Evolutionary conservation across 2,113 vertebrate species (phyloP), one percentile per base, ranked within the genome.

Genomic region (Scophthalmus maximus): DNA sequence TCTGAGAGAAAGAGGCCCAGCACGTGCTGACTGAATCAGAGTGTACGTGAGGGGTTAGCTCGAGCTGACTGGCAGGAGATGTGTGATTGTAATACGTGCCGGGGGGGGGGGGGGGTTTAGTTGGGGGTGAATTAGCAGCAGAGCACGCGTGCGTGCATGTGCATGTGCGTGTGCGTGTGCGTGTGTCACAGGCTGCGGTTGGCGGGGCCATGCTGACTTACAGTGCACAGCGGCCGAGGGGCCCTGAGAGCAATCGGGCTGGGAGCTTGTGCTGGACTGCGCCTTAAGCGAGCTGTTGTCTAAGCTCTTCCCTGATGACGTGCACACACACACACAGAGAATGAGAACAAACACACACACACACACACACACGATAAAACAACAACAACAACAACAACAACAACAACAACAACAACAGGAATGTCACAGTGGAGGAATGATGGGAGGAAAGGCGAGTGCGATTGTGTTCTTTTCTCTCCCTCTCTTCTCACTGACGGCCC

Each of bases 251-350:
- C 69, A 83, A 67, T 92, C 92, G 22, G 88, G 71, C 71, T 90
- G 92, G 76, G 82, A 91, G 79, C 87, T 87, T 22, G 73, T 80
- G 83, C 90, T 92, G 90, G 92, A 92, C 76, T 92, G 91, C 46
- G 79, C 78, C 89, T 90, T 89, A 84, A 92, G 82, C 47, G 80
- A 84, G 78, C 88, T 89, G 89, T 62, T 87, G 81, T 93, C 89
- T 90, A 92, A 77, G 79, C 85, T 89, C 79, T 89, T 93, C 59
- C 89, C 93, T 94, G 86, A 78, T 78, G 15, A 78, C 62, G 51
- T 44, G 61, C 36, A 63, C 50, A 73, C 12, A 36, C 58, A 76
- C 34, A 42, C 10, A 29, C 26, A 58, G 5, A 74, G 2, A 66
- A 57, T 29, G 34, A 76, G 26, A 80, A 4, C 50, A 72, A 46